Conservation (phyloP, 1,140 invertebrate species). For the Brachionus koreanus region DNA sequence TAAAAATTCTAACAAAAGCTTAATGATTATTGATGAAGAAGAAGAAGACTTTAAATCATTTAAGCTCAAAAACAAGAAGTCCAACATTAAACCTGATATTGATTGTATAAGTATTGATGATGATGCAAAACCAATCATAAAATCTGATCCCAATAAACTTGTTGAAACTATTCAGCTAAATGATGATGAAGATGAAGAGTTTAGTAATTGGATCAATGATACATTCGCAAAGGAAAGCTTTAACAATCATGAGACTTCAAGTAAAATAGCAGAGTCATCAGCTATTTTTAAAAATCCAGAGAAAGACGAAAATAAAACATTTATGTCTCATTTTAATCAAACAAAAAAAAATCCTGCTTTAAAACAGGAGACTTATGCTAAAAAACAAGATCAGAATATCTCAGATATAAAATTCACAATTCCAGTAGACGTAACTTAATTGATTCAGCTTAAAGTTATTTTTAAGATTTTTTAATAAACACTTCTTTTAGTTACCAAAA, state of each 20-base stretch:
- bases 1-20: neutral
- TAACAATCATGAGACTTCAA: neutral
- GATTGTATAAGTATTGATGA: neutral
- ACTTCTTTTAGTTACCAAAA: neutral
- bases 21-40: constrained; percentile 14
- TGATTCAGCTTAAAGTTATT: too few relatives aligned
- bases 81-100: neutral
- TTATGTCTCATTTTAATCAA: neutral
- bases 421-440: neutral
- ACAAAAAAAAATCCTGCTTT: neutral
- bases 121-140: neutral
- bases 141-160: neutral
- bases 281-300: neutral
- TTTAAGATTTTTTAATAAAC: too few relatives aligned
- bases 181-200: constrained; percentile 31
- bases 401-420: too few relatives aligned
- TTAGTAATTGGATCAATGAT: constrained; percentile 30
- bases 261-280: neutral
- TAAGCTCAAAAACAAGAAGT: neutral
- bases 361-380: neutral
- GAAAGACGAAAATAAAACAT: neutral
- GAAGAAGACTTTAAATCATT: neutral
- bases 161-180: neutral
- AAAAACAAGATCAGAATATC: neutral
- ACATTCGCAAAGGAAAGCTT: neutral